phyloP scores from a whole-genome alignment of 2,113 vertebrate species.

The Psittacara wagleri region DNA sequence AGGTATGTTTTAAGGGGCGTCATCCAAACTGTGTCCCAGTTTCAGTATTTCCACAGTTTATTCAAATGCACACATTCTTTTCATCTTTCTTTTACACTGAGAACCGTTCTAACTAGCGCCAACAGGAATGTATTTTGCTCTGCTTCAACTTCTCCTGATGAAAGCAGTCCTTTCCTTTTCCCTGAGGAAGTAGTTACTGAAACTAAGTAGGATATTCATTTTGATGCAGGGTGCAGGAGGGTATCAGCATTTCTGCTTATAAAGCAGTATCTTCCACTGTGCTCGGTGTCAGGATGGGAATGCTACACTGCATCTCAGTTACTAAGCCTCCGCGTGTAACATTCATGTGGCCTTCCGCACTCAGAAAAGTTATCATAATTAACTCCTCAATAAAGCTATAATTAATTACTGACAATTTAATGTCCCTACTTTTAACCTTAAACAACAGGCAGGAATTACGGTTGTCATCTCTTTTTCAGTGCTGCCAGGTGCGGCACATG shows the following conservation, averaged over 20 bases:
- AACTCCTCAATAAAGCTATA: constrained; percentile 43
- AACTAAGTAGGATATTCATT: constrained; percentile 13
- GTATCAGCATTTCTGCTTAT: constrained; percentile 21
- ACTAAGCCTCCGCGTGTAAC: not conserved
- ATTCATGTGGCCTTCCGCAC: not conserved
- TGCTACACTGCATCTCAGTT: constrained; percentile 14
- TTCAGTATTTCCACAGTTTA: not conserved
- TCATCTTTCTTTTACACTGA: not conserved
- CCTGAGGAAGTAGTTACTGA: not conserved
- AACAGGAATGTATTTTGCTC: not conserved
- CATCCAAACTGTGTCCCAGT: not conserved
- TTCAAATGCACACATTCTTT: not conserved
- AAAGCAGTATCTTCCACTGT: not conserved
- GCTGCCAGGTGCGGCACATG: constrained; percentile 22
- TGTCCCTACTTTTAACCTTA: constrained; percentile 23
- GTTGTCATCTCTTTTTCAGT: constrained; percentile 4
- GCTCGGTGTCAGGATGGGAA: not conserved
- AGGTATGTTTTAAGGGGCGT: not conserved
- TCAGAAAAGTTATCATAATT: constrained; percentile 28
- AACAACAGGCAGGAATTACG: constrained; percentile 28
- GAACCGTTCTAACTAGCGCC: not conserved
- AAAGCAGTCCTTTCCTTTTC: not conserved
- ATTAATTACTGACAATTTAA: constrained; percentile 57
- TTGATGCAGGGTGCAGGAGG: not conserved
- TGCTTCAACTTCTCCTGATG: not conserved